Base-by-base conservation (phyloP, 2,797 vertebrate genomes). In the Dromococcyx pavoninus region DNA sequence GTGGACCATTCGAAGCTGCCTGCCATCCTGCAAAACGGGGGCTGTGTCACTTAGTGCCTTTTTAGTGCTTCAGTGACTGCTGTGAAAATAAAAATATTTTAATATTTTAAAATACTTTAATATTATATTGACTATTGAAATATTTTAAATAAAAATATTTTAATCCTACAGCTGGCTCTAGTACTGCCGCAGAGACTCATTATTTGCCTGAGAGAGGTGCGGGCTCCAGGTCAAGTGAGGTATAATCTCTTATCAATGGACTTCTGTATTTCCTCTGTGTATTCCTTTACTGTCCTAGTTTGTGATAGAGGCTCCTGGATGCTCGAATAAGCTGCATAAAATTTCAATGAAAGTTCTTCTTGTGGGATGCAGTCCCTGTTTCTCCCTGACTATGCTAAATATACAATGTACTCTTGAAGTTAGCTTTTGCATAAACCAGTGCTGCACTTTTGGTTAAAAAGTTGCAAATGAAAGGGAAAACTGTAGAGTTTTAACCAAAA, bases 201-300 rank as follows among this genome's bases (percentile, higher is more conserved):
- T 88, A 72, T 94, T 83, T 77, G 28, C 73, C 79, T 43, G 25
- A 39, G 61, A 64, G 44, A 81, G 33, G 65, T 62, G 66, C 28
- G 18, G 51, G 86, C 54, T 88, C 28, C 30, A 11, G 62, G 30
- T 57, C 7, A 7, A 66, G 62, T 24, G 27, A 83, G 61, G 11
- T 57, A n/a, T 90, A 88, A 94, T 90, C 80, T 87, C 62, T 62
- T 92, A n/a, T 78, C 73, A 93, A 87, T 93, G 73, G 74, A 41
- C n/a, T 89, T 54, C 51, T 81, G 5, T 84, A 37, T 94, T 91
- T 88, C 58, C 22, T 75, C 54, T 43, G 33, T 48, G 57, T 90
- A 24, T 78, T 89, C 39, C 62, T 79, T 81, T 81, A 62, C 72
- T 62, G 27, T 69, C 79, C 48, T 86, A 7, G 17, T 64, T 80